Percentiles rank a stretch among this genome's conserved stretches.
Evolutionary conservation across 2,797 vertebrate species (phyloP).

Genomic region (Spinus pinus): DNA sequence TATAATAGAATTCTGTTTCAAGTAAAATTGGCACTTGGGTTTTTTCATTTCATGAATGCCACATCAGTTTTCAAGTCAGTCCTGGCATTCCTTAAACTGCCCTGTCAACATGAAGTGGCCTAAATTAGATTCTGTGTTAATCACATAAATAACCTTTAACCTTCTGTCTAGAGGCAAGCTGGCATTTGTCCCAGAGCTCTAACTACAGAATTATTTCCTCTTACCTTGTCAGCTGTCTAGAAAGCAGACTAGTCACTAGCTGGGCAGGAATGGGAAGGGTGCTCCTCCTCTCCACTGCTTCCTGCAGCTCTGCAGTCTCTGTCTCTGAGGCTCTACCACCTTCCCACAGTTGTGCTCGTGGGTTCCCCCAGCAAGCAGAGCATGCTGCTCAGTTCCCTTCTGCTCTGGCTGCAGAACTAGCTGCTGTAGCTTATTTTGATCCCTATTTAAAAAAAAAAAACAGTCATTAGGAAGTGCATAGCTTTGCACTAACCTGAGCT

Average conservation of each 20-base stretch:
- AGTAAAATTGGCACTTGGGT: not conserved
- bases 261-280: not conserved
- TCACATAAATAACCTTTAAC: conserved; percentile 5
- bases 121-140: not conserved
- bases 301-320: not conserved
- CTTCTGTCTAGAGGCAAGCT: not conserved
- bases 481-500: not conserved
- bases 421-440: not conserved
- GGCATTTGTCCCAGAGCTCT: not conserved
- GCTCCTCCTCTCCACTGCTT: not conserved
- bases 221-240: not conserved
- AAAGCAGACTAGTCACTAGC: not conserved
- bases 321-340: not conserved
- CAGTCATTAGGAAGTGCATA: not conserved
- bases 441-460: not conserved
- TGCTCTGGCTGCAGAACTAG: not conserved
- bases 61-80: not conserved
- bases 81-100: not conserved
- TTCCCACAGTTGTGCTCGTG: not conserved
- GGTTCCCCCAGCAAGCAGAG: not conserved
- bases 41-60: not conserved
- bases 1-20: not conserved
- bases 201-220: not conserved
- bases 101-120: not conserved
- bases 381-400: not conserved